A percentile compares a stretch with the other conserved stretches of the same genome.
phyloP scores from a whole-genome alignment of 2,797 vertebrate species.

The Echiichthys vipera region DNA sequence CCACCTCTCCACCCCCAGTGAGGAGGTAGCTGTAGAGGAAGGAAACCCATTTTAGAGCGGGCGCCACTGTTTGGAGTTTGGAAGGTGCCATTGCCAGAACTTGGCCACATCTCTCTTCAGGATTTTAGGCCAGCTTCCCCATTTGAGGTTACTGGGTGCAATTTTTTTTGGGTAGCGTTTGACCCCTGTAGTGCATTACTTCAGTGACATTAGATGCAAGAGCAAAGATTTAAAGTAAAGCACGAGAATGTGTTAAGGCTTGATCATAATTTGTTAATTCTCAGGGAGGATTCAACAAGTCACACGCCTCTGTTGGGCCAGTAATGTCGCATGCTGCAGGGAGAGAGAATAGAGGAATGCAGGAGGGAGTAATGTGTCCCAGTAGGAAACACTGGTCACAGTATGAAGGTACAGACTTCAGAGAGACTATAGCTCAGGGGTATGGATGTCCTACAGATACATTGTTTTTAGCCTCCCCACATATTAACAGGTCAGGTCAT shows the following conservation, averaged over 20 bases:
- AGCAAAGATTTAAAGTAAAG: conserved; percentile 10
- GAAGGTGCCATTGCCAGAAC: conserved; percentile 26
- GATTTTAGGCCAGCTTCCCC: conserved; percentile 36
- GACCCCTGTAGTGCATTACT: not conserved
- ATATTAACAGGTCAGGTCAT: conserved; percentile 39
- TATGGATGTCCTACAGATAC: conserved; percentile 45
- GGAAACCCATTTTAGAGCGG: conserved; percentile 55
- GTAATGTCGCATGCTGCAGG: conserved; percentile 29
- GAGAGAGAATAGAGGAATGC: conserved; percentile 33
- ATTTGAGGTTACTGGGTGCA: conserved; percentile 22
- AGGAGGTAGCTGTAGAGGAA: conserved; percentile 63
- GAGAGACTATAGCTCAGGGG: conserved; percentile 41
- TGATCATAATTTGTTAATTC: conserved; percentile 21
- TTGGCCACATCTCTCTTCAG: conserved; percentile 26
- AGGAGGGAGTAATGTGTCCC: conserved; percentile 39
- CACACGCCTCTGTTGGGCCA: conserved; percentile 16
- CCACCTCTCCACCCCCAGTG: conserved; percentile 54
- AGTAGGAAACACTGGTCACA: conserved; percentile 35
- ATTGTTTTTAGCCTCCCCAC: conserved; percentile 38
- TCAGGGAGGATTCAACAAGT: conserved; percentile 13
- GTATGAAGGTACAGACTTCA: conserved; percentile 47
- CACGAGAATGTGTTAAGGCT: not conserved
- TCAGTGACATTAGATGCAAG: not conserved
- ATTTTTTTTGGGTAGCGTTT: conserved; percentile 30
- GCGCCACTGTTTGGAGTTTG: conserved; percentile 44